Evolutionary conservation across 2,888 invertebrate species (phyloP), one percentile per base, ranked within the genome.

Genomic region (Caenorhabditis zanzibari): DNA sequence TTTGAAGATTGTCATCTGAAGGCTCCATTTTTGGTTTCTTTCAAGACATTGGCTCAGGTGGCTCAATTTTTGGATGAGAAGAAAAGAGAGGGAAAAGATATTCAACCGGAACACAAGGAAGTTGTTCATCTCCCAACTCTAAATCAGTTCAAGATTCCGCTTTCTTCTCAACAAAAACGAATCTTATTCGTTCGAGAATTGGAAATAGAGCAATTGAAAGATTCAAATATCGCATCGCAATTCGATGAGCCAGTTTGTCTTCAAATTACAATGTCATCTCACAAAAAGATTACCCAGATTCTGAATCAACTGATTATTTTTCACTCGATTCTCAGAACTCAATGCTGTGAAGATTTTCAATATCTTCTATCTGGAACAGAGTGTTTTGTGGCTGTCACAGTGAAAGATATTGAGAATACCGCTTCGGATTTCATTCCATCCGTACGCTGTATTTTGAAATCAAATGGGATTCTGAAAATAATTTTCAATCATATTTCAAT

Each of bases 401-500:
- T 26, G 14, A 44, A 22, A 38, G 59, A 22, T n/a, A 12, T 12
- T 2, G 22, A 41, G 19, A 19, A 16, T 24, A 6, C 9, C 14
- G 24, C 19, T 28, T 19, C 5, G 52, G 22, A 66, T 32, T 16
- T 19, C 12, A 22, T 28, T 4, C 32, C 12, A 5, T 14, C 41
- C 7, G 24, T 56, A 2, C 59, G 28, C 47, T 69, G 75, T 47
- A 24, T 32, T 44, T 7, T 28, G 32, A 32, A 24, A 24, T 12
- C 26, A 1, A 1, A 44, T 9, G 9, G 32, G 2, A 19, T 35
- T 22, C 38, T 81, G 10, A 32, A 59, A 41, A 26, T 85, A 5
- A 69, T 73, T n/a, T 83, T 88, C 61, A 84, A 89, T 59, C 88
- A 89, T 47, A 85, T 86, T 63, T 58, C 81, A 10, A 73, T 88